Evolutionary conservation across 1,140 invertebrate species (phyloP).

Genomic region (Achroia grisella): DNA sequence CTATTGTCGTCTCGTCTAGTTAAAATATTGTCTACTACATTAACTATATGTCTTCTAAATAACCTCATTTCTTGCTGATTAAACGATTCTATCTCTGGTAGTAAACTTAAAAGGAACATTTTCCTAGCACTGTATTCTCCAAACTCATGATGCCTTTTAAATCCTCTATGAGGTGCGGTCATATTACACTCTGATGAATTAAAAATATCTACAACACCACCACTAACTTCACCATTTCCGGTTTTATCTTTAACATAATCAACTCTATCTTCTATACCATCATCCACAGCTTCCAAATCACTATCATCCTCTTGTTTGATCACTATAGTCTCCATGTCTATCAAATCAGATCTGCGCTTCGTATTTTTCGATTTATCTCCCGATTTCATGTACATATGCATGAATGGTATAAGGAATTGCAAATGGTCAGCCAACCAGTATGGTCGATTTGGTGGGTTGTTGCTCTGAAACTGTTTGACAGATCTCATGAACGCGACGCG

Average conservation of each 20-base stretch:
- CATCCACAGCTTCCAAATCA: too few species aligned
- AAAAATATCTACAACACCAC: too few species aligned
- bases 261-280: too few species aligned
- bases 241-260: too few species aligned
- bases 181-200: too few species aligned
- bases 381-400: slow-evolving; percentile 6
- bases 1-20: background rate
- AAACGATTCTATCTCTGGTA: slow-evolving; percentile 17
- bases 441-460: slow-evolving; percentile 11
- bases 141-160: too few species aligned
- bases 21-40: slow-evolving; percentile 15
- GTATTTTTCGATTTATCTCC: background rate
- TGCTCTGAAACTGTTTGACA: slow-evolving; percentile 10
- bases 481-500: slow-evolving; percentile 16
- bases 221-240: too few species aligned
- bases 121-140: slow-evolving; percentile 11
- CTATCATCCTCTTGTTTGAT: too few species aligned
- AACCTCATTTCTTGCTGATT: slow-evolving; percentile 18
- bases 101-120: slow-evolving; percentile 18
- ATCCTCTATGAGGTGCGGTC: too few species aligned
- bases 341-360: too few species aligned
- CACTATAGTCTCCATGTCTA: too few species aligned
- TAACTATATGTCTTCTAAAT: slow-evolving; percentile 15
- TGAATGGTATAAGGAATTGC: slow-evolving; percentile 11
- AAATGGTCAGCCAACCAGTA: slow-evolving; percentile 18